Conservation (phyloP, 2,888 invertebrate species). For the Osmoderma eremita region DNA sequence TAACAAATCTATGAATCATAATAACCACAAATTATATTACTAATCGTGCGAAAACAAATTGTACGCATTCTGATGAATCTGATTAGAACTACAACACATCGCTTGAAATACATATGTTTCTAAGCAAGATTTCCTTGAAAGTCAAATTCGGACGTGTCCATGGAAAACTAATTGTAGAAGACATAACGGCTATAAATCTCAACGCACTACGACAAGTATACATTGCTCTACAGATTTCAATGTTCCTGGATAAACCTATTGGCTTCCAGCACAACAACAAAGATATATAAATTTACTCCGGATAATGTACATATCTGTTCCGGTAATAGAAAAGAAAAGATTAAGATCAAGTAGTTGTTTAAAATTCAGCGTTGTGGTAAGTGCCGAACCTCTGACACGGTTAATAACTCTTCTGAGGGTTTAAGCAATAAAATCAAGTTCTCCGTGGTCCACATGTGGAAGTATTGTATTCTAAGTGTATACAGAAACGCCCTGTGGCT, state of each 20-base stretch:
- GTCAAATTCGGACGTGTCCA: too few relatives aligned
- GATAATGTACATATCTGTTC: slow-evolving; percentile 33
- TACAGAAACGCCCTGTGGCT: too few relatives aligned
- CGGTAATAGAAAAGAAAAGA: slow-evolving; percentile 35
- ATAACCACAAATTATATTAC: too few relatives aligned
- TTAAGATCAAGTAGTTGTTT: slow-evolving; percentile 37
- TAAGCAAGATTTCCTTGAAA: too few relatives aligned
- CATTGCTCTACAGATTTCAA: slow-evolving; percentile 8
- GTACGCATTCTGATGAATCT: too few relatives aligned
- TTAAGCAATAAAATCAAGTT: slow-evolving; percentile 6
- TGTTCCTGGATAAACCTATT: neutral
- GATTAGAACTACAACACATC: too few relatives aligned
- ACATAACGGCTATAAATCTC: too few relatives aligned
- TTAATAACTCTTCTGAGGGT: slow-evolving; percentile 21
- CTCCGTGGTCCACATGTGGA: neutral
- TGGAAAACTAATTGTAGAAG: too few relatives aligned
- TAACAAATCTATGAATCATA: too few relatives aligned
- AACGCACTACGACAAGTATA: slow-evolving; percentile 10
- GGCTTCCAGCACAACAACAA: slow-evolving; percentile 6
- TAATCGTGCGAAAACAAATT: too few relatives aligned
- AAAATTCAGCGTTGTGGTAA: slow-evolving; percentile 36
- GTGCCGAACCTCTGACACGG: slow-evolving; percentile 39
- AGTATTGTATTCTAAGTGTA: neutral
- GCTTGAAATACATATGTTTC: too few relatives aligned
- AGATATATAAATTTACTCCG: slow-evolving; percentile 35